Evolutionary conservation across 2,888 invertebrate species (phyloP).

Genomic region (Drosophila ezoana): DNA sequence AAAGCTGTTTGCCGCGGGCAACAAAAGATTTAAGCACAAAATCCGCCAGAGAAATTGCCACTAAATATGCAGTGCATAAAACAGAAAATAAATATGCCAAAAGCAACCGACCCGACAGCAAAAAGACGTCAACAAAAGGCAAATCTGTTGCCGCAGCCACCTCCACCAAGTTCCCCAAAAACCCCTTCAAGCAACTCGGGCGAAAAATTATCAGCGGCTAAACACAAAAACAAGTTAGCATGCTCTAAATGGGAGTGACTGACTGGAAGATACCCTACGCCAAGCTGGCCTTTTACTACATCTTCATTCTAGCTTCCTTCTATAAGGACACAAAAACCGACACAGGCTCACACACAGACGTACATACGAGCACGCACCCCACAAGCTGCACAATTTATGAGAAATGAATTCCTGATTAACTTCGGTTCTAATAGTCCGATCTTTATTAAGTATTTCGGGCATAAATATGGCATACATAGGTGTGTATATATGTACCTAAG

Average conservation of each 20-base stretch:
- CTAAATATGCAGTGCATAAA: constrained; percentile 45
- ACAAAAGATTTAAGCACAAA: constrained; percentile 44
- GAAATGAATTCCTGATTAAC: no score
- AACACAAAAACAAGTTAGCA: constrained; percentile 10
- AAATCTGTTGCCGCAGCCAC: constrained; percentile 29
- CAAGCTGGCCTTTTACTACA: background rate
- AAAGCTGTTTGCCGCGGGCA: constrained; percentile 17
- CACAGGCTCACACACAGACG: no score
- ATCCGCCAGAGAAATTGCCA: constrained; percentile 23
- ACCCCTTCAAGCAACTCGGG: background rate
- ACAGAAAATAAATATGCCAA: constrained; percentile 37
- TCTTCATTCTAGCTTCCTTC: no score
- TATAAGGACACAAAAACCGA: no score
- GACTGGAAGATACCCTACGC: background rate
- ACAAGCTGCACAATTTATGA: no score
- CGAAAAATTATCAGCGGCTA: constrained; percentile 52
- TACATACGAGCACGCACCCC: no score
- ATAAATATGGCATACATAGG: no score
- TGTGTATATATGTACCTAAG: no score
- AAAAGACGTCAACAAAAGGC: constrained; percentile 33
- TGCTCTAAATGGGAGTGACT: background rate
- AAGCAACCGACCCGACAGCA: constrained; percentile 9
- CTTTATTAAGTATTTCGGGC: no score
- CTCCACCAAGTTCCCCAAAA: background rate
- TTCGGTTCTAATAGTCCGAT: no score